Conservation (phyloP, 1,140 invertebrate species). For the Diorhabda elongata region DNA sequence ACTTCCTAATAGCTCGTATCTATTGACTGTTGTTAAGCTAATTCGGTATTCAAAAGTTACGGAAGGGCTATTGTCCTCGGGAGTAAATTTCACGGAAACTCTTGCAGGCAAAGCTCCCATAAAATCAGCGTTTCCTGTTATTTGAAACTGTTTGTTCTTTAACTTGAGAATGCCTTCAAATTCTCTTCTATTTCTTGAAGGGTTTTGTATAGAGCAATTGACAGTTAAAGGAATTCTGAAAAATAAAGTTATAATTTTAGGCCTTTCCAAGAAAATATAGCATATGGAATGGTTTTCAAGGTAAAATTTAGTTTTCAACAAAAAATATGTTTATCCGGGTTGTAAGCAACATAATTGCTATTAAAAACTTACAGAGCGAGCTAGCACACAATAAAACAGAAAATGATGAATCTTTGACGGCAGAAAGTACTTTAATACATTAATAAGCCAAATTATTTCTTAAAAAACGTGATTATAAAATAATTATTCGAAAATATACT, state of each 20-base stretch:
- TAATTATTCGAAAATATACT: too few species aligned
- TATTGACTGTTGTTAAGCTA: constrained; percentile 24
- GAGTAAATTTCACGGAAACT: constrained; percentile 36
- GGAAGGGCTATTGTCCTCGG: constrained; percentile 32
- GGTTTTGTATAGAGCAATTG: constrained; percentile 26
- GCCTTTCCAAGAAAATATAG: too few species aligned
- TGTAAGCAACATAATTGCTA: too few species aligned
- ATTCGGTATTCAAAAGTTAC: constrained; percentile 32
- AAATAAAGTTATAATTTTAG: constrained; percentile 6
- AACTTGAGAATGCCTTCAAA: constrained; percentile 33
- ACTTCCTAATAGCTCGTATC: constrained; percentile 31
- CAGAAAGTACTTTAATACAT: too few species aligned
- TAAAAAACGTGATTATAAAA: too few species aligned
- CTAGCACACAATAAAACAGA: too few species aligned
- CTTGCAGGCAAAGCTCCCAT: constrained; percentile 31
- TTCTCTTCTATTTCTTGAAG: constrained; percentile 21
- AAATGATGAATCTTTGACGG: too few species aligned
- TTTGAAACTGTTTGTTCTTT: constrained; percentile 34
- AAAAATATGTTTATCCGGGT: too few species aligned
- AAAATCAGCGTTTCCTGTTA: constrained; percentile 34
- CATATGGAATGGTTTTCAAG: background rate
- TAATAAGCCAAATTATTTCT: too few species aligned
- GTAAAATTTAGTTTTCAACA: too few species aligned
- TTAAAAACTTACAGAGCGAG: too few species aligned
- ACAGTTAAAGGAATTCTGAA: constrained; percentile 34